phyloP scores from a whole-genome alignment of 2,888 invertebrate genomes.

The Aquatica leii region DNA sequence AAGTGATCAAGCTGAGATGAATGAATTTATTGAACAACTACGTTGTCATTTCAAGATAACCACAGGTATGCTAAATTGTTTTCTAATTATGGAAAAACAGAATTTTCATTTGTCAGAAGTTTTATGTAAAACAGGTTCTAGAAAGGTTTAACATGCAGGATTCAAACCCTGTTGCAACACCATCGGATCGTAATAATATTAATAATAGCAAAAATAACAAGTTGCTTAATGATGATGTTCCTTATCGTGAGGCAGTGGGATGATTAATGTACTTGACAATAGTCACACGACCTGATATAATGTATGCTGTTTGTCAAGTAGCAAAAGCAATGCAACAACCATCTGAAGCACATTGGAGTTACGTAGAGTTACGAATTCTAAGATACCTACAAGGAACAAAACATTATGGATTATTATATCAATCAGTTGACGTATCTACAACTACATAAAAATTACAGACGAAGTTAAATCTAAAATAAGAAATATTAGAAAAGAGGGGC shows the following conservation, averaged over 20 bases:
- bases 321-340: slow-evolving; percentile 7
- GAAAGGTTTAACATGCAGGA: slow-evolving; percentile 38
- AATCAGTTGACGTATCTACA: no score
- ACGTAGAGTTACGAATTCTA: slow-evolving; percentile 27
- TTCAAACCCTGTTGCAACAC: slow-evolving; percentile 38
- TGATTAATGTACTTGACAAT: slow-evolving; percentile 36
- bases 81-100: slow-evolving; percentile 33
- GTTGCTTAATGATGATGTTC: slow-evolving; percentile 15
- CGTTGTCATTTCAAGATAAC: slow-evolving; percentile 25
- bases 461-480: no score
- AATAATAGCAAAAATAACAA: slow-evolving; percentile 17
- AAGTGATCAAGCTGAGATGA: slow-evolving; percentile 22
- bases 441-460: no score
- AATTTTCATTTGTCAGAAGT: slow-evolving; percentile 32
- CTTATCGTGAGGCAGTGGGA: slow-evolving; percentile 41
- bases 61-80: slow-evolving; percentile 15
- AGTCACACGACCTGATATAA: slow-evolving; percentile 37
- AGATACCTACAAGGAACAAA: slow-evolving; percentile 29
- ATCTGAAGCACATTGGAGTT: slow-evolving; percentile 20
- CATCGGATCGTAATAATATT: slow-evolving; percentile 29
- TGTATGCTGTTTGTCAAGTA: slow-evolving; percentile 23
- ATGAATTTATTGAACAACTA: slow-evolving; percentile 37
- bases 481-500: no score
- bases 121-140: slow-evolving; percentile 24
- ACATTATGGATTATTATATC: no score